Percentiles rank a stretch among this genome's conserved stretches.
These are phyloP conservation scores for Heliocidaris tuberculata DNA, from an alignment of 35 echinoderm and acorn worm species.

Conservation along the genomic window DNA sequence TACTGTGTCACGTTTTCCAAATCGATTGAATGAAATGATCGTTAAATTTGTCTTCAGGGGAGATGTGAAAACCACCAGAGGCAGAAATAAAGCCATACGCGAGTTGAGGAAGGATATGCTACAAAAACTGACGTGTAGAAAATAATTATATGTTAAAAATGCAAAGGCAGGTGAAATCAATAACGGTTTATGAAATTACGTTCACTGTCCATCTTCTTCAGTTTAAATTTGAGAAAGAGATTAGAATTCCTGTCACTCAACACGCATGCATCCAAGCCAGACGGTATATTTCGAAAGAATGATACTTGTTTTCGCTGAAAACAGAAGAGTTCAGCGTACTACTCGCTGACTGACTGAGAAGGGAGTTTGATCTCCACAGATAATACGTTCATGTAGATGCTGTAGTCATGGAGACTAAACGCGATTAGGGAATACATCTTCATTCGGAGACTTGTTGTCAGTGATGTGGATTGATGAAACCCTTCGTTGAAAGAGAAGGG, in stretches of 20 bases:
- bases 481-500: background rate
- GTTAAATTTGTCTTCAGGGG: background rate
- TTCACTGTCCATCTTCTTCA: background rate
- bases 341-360: background rate
- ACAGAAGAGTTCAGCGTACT: constrained; percentile 19
- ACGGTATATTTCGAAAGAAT: background rate
- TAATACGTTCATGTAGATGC: constrained; percentile 7
- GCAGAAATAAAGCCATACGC: no score
- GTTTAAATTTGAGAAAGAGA: background rate
- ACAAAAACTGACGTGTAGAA: no score
- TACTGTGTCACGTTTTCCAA: background rate
- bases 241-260: background rate
- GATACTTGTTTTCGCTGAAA: background rate
- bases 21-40: background rate
- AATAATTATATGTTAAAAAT: no score
- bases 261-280: background rate
- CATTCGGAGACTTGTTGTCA: background rate
- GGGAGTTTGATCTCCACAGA: background rate
- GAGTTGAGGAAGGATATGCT: no score
- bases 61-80: background rate
- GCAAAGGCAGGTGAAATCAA: no score
- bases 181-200: no score
- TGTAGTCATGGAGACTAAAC: constrained; percentile 27
- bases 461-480: background rate
- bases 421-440: constrained; percentile 40